These are phyloP conservation scores for Himantopus leucocephalus DNA, from an alignment of 2,113 vertebrate species.

Conservation along the genomic window DNA sequence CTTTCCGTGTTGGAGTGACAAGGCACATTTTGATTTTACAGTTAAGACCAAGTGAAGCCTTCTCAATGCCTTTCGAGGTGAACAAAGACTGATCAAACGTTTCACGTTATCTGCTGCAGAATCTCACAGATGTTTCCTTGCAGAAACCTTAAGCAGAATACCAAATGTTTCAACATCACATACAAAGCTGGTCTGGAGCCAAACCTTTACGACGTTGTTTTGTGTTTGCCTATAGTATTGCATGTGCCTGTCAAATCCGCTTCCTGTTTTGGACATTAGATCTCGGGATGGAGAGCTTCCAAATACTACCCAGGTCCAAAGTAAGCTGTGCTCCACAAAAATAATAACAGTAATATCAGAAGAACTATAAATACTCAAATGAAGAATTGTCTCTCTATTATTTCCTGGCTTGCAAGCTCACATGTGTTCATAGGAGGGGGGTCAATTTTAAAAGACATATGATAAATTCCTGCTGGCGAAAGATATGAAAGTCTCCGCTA, in stretches of 20 bases:
- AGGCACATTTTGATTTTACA: neutral
- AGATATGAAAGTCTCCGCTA: neutral
- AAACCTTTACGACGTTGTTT: neutral
- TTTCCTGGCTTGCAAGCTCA: conserved; percentile 49
- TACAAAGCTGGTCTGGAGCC: conserved; percentile 28
- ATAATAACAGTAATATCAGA: conserved; percentile 29
- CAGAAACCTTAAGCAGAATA: conserved; percentile 34
- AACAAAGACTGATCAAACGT: neutral
- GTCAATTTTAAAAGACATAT: neutral
- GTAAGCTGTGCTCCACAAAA: neutral
- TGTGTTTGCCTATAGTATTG: neutral
- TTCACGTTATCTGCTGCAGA: neutral
- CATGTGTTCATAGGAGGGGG: neutral
- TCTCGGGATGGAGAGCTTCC: conserved; percentile 37
- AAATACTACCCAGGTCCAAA: neutral
- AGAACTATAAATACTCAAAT: conserved; percentile 22
- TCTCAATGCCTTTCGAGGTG: neutral
- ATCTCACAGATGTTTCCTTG: conserved; percentile 68
- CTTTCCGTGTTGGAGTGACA: neutral
- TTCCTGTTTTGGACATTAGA: conserved; percentile 52
- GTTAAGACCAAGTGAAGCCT: neutral
- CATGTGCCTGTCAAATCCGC: conserved; percentile 41
- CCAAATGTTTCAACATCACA: conserved; percentile 22
- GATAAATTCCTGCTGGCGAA: neutral
- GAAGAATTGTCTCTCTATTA: conserved; percentile 46